Evolutionary conservation across 1,140 invertebrate species (phyloP).

Genomic region (Ctenoplectra terminalis): DNA sequence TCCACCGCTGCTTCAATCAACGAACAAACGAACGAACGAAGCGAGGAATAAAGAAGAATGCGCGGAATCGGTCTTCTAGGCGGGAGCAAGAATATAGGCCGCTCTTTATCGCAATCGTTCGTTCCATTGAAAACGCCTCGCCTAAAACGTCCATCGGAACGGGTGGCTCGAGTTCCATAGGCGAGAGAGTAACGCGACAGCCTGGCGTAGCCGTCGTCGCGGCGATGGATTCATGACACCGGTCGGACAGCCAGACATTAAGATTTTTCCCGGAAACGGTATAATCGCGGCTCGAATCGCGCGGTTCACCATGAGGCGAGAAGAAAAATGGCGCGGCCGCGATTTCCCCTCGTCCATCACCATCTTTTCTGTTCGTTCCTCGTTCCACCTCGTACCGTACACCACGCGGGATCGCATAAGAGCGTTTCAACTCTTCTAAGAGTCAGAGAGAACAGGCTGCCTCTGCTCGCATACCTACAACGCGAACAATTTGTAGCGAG

Average conservation of each 20-base stretch:
- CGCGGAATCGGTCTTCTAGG: slow-evolving; percentile 12
- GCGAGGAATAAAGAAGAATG: neutral
- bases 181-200: neutral
- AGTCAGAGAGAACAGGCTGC: slow-evolving; percentile 26
- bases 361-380: slow-evolving; percentile 16
- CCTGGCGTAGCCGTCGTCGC: slow-evolving; percentile 44
- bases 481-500: slow-evolving; percentile 78
- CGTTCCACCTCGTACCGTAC: slow-evolving; percentile 29
- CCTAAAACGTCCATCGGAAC: slow-evolving; percentile 3
- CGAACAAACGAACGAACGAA: neutral
- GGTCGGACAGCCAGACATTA: slow-evolving; percentile 51
- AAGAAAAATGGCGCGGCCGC: slow-evolving; percentile 58
- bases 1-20: neutral
- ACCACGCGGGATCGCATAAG: neutral
- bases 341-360: slow-evolving; percentile 69
- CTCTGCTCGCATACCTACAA: slow-evolving; percentile 72
- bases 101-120: slow-evolving; percentile 22
- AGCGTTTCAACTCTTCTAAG: neutral
- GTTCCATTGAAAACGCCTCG: slow-evolving; percentile 28
- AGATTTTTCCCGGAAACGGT: slow-evolving; percentile 65
- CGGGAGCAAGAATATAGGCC: neutral
- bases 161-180: neutral
- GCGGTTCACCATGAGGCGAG: slow-evolving; percentile 18
- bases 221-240: slow-evolving; percentile 42
- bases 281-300: slow-evolving; percentile 26